Evolutionary conservation across 1,140 invertebrate species (phyloP), one percentile per base, ranked within the genome.

Genomic region (Daktulosphaira vitifoliae): DNA sequence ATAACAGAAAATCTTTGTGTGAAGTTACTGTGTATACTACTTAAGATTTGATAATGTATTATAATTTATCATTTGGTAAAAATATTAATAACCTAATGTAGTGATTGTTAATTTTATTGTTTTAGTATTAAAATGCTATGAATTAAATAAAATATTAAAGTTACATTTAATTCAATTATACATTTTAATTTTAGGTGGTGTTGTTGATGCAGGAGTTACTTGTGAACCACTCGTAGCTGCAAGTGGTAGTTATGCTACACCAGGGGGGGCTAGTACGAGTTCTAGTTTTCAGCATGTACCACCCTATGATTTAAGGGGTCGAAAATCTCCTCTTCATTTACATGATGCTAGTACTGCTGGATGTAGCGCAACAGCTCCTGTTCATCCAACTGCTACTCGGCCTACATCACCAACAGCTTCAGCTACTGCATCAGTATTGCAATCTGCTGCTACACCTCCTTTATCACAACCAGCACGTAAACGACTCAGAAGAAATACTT

Each of bases 381-480:
- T 66, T 3, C 66, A 54, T 20, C 66, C 42, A 25, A 54, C 33
- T 62, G 66, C 54, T 11, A 62, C 52, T 25, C 66, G 52, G 15
- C 54, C 29, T 51, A 66, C 52, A 62, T 54, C 53, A 51, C 66
- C 64, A 66, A 42, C 54, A 73, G 72, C 69, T 71, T 72, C 66
- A 71, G 70, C 44, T 72, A 51, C 62, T 42, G 62, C 51, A n/a
- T 53, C 49, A 16, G 50, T 64, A 39, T 65, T 51, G 39, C 38
- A 38, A 18, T 52, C 51, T 1, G 73, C 74, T 25, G 46, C 65
- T 9, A 74, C 74, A 18, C 71, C 73, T 50, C 71, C 72, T 48
- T 81, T 69, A 77, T 81, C 66, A 85, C 84, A 68, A 81, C 87
- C 89, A 39, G 87, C 88, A 18, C 79, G 89, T 67, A 91, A 91